phyloP scores from a whole-genome alignment of 2,113 vertebrate species.

The Tretioscincus oriximinensis region DNA sequence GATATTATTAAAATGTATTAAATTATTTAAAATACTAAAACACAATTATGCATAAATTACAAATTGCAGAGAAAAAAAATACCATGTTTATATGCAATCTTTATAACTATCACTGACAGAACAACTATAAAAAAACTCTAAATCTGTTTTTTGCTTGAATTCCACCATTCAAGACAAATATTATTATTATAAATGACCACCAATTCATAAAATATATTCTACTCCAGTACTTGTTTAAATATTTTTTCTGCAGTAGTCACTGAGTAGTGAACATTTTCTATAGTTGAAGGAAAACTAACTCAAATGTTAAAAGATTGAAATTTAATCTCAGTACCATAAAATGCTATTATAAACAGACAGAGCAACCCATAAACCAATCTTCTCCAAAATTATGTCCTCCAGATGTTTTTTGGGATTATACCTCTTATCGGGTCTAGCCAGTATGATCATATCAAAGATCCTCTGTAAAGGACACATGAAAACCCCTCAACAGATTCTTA shows the following conservation, averaged over 20 bases:
- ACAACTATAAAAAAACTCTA: neutral
- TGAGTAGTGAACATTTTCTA: slow-evolving; percentile 15
- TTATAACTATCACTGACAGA: neutral
- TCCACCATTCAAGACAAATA: slow-evolving; percentile 9
- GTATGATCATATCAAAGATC: neutral
- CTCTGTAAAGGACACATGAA: no score
- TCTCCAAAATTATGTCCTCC: neutral
- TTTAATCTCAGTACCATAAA: neutral
- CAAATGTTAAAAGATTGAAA: neutral
- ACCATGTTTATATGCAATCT: neutral
- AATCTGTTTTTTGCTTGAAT: neutral
- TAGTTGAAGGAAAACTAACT: neutral
- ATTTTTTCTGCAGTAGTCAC: slow-evolving; percentile 17
- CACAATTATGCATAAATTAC: neutral
- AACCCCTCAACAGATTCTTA: no score
- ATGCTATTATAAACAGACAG: no score
- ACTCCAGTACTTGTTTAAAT: neutral
- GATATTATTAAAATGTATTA: neutral
- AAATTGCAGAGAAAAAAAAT: neutral
- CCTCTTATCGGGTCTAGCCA: neutral
- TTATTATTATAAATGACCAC: neutral
- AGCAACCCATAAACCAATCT: no score
- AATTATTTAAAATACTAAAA: neutral
- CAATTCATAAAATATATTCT: slow-evolving; percentile 1
- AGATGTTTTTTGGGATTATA: neutral